phyloP scores from a whole-genome alignment of 2,797 vertebrate species.

The Oreonectes daqikongensis region DNA sequence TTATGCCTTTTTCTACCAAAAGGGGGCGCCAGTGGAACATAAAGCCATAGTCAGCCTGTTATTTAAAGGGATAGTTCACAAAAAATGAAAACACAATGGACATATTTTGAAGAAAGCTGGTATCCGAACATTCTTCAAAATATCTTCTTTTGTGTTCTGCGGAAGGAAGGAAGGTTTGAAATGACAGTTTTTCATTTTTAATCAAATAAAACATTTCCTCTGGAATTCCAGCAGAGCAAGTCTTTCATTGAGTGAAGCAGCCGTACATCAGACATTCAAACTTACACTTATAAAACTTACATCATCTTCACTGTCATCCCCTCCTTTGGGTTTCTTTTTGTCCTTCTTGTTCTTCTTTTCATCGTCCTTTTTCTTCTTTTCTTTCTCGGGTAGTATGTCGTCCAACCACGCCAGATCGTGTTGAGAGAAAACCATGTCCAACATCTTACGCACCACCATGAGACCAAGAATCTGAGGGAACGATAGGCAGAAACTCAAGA shows the following conservation, averaged over 20 bases:
- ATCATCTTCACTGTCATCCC: slow-evolving; percentile 79
- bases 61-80: no score
- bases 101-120: no score
- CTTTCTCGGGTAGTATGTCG: slow-evolving; percentile 91
- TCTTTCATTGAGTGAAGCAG: not conserved
- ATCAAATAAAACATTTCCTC: not conserved
- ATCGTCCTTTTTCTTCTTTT: slow-evolving; percentile 88
- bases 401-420: slow-evolving; percentile 96
- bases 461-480: slow-evolving; percentile 86
- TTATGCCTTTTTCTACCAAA: slow-evolving; percentile 44
- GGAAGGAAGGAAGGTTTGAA: no score
- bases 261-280: not conserved
- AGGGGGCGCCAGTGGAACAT: slow-evolving; percentile 64
- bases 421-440: slow-evolving; percentile 94
- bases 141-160: no score
- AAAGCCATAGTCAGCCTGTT: no score
- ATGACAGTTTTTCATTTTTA: no score
- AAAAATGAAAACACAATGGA: no score
- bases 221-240: not conserved
- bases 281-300: slow-evolving; percentile 54
- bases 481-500: not conserved
- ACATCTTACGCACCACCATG: slow-evolving; percentile 87
- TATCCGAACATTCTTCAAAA: no score
- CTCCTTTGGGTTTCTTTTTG: slow-evolving; percentile 77
- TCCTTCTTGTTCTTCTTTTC: slow-evolving; percentile 80